Percentiles rank a stretch among this genome's conserved stretches.
These are phyloP conservation scores for Odontamblyopus rebecca DNA, from an alignment of 2,797 vertebrate species.

Conservation along the genomic window DNA sequence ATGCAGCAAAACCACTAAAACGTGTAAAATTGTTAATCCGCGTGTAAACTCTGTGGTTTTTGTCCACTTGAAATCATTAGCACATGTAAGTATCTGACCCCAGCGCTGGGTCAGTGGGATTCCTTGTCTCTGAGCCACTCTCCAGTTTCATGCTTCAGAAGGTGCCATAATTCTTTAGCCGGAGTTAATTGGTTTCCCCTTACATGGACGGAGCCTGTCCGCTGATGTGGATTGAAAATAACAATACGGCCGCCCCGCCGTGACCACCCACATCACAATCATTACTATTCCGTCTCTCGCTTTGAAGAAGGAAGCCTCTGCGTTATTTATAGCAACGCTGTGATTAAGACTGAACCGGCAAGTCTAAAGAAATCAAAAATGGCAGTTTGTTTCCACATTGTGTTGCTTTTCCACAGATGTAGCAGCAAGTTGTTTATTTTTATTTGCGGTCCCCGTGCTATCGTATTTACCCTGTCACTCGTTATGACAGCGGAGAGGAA, in stretches of 20 bases:
- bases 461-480: conserved; percentile 32
- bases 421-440: conserved; percentile 14
- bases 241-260: conserved; percentile 15
- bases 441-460: conserved; percentile 48
- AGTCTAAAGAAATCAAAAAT: conserved; percentile 21
- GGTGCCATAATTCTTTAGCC: conserved; percentile 55
- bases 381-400: conserved; percentile 7
- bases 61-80: conserved; percentile 26
- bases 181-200: conserved; percentile 45
- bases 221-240: conserved; percentile 25
- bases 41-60: background rate
- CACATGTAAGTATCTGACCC: conserved; percentile 34
- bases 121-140: conserved; percentile 45
- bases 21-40: background rate
- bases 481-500: conserved; percentile 29
- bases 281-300: background rate
- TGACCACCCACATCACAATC: conserved; percentile 16
- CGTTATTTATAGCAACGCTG: conserved; percentile 3
- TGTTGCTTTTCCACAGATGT: conserved; percentile 13
- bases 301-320: background rate
- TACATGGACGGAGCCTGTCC: conserved; percentile 41
- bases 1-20: background rate
- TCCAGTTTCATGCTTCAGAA: conserved; percentile 57
- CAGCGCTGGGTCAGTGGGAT: conserved; percentile 29
- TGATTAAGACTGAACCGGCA: conserved; percentile 2